Base-by-base conservation (phyloP, 2,113 vertebrate genomes). In the Maccullochella peelii region DNA sequence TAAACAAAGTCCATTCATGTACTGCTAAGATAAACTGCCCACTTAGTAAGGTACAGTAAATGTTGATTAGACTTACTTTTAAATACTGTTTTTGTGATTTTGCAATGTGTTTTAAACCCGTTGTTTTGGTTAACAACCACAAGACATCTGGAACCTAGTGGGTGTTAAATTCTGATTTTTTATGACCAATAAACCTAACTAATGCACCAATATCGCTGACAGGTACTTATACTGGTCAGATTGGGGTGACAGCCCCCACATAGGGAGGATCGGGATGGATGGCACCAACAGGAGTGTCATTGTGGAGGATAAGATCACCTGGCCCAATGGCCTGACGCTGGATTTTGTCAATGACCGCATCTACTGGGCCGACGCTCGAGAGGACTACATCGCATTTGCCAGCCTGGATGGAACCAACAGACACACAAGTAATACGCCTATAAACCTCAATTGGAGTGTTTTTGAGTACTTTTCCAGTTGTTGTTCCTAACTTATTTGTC, bases 181-280 rank as follows among this genome's bases (percentile, higher is more conserved):
- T 47, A 12, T 49, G 58, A 52, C 15, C 8, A 44, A 0, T 44
- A 23, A 54, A 21, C 8, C 21, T 33, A 44, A 82, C 33, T 68
- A 75, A 91, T 27, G 3, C 20, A 40, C 18, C 30, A n/a, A n/a
- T 18, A 4, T 79, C 50, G 44, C 52, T 80, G 55, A 27, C 91
- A 99, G 98, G 74, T 99, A 98, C 91, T 91, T 99, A 5, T 99
- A 99, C 95, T 99, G 98, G 98, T 98, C 98, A 0, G 98, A 99
- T 94, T 99, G 98, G 98, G 98, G 98, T 0, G 98, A 99, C 90
- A 97, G 94, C 86, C 98, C 98, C 0, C 96, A 99, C 84, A 99
- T 99, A 0, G 98, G 98, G 30, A 97, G 98, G 79, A 97, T 99
- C 0, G 98, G 98, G 84, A 99, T 99, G 98, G 98, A 99, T 0